These are phyloP conservation scores for Drosophila mojavensis DNA, from an alignment of 1,140 invertebrate genomes.

Conservation along the genomic window DNA sequence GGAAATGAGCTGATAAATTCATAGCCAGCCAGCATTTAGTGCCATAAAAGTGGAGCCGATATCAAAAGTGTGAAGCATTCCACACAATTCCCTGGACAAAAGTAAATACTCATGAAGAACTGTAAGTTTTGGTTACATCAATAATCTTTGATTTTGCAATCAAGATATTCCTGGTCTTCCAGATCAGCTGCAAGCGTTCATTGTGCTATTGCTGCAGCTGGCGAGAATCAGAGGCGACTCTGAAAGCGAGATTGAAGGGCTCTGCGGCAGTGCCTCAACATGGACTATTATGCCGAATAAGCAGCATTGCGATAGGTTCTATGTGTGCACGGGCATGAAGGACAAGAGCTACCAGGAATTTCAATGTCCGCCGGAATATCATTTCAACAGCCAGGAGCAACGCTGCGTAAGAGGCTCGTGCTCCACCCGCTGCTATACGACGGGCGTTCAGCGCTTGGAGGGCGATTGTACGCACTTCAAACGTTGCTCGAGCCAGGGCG, in stretches of 20 bases:
- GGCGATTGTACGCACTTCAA: conserved; percentile 47
- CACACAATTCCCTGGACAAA: neutral
- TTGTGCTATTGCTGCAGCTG: conserved; percentile 2
- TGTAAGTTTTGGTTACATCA: neutral
- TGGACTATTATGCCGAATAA: conserved; percentile 42
- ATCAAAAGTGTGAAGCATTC: conserved; percentile 7
- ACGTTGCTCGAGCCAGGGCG: conserved; percentile 31
- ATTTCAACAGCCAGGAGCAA: conserved; percentile 38
- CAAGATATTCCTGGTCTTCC: neutral
- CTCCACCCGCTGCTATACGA: neutral
- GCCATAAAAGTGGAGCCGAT: conserved; percentile 11
- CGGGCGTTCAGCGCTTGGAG: conserved; percentile 30
- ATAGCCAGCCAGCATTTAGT: neutral
- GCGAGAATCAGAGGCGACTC: neutral
- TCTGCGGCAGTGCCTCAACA: conserved; percentile 23
- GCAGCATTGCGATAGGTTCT: conserved; percentile 59
- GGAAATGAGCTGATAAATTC: conserved; percentile 36
- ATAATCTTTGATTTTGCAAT: neutral
- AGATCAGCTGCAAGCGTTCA: neutral
- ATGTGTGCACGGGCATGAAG: conserved; percentile 48
- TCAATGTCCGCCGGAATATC: conserved; percentile 43
- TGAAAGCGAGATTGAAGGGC: neutral
- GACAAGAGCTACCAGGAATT: conserved; percentile 44
- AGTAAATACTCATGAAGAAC: conserved; percentile 4
- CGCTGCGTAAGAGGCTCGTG: conserved; percentile 47